Evolutionary conservation across 2,113 vertebrate species (phyloP).

Genomic region (Hirundichthys speculiger): DNA sequence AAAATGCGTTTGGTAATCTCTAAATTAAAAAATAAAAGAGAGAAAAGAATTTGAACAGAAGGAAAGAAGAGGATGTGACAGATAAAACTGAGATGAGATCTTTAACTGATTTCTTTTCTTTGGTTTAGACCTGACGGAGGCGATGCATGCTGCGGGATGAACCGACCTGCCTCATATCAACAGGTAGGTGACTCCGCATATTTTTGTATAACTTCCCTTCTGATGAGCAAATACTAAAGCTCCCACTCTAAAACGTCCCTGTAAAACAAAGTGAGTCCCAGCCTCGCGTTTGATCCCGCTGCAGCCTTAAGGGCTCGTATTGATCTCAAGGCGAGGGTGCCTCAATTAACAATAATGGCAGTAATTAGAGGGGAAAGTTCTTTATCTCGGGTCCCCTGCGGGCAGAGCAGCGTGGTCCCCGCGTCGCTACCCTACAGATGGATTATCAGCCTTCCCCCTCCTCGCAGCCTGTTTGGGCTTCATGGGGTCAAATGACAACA

Average conservation of each 20-base stretch:
- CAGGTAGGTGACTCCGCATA: slow-evolving; percentile 54
- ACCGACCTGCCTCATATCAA: slow-evolving; percentile 41
- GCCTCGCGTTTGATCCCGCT: neutral
- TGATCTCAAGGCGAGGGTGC: slow-evolving; percentile 4
- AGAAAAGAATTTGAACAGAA: neutral
- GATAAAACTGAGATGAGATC: no score
- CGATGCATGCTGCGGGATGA: neutral
- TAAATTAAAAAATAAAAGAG: no score
- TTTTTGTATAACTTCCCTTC: neutral
- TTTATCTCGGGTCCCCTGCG: slow-evolving; percentile 17
- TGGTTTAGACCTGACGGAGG: slow-evolving; percentile 6
- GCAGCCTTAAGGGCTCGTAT: neutral
- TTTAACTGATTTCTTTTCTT: neutral
- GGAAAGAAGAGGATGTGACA: neutral
- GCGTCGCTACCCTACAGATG: no score
- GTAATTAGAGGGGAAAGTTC: no score
- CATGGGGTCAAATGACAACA: slow-evolving; percentile 61
- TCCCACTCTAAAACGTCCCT: no score
- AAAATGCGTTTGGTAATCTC: no score
- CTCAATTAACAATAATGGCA: slow-evolving; percentile 25
- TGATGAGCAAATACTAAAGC: neutral
- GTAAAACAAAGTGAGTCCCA: neutral
- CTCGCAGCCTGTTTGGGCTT: slow-evolving; percentile 38
- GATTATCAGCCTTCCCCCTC: slow-evolving; percentile 31
- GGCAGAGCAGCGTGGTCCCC: slow-evolving; percentile 22